These are phyloP conservation scores for Diplodus sargus DNA, from an alignment of 2,797 vertebrate genomes.

Conservation along the genomic window DNA sequence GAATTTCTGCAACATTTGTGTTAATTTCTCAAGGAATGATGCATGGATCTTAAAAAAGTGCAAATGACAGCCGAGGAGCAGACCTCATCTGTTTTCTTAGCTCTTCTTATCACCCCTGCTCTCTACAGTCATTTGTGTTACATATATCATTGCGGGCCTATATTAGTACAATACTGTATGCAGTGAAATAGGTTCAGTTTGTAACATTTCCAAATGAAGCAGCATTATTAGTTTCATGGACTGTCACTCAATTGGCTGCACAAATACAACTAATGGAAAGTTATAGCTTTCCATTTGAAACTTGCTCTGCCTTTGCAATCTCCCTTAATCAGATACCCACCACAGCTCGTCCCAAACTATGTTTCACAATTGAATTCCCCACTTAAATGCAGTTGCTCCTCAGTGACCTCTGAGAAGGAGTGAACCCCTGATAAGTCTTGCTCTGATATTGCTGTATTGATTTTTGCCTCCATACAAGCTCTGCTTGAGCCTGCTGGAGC, in stretches of 20 bases:
- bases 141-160: neutral
- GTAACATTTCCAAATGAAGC: slow-evolving; percentile 39
- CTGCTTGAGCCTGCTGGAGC: slow-evolving; percentile 74
- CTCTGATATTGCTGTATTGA: slow-evolving; percentile 90
- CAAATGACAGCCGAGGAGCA: slow-evolving; percentile 21
- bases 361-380: slow-evolving; percentile 86
- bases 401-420: slow-evolving; percentile 85
- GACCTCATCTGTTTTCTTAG: slow-evolving; percentile 4
- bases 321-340: slow-evolving; percentile 74
- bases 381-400: slow-evolving; percentile 85
- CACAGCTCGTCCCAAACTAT: slow-evolving; percentile 72
- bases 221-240: slow-evolving; percentile 20
- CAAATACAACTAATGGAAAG: slow-evolving; percentile 45
- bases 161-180: neutral
- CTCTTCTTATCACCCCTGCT: neutral
- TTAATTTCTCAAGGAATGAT: too few species aligned
- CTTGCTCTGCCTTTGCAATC: slow-evolving; percentile 40
- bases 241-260: slow-evolving; percentile 13
- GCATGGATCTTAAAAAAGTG: neutral
- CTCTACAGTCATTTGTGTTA: neutral
- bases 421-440: slow-evolving; percentile 86
- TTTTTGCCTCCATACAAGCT: slow-evolving; percentile 84
- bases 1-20: too few species aligned
- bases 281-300: slow-evolving; percentile 59
- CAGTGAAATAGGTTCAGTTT: neutral